phyloP scores from a whole-genome alignment of 2,113 vertebrate genomes.

The Condylura cristata region DNA sequence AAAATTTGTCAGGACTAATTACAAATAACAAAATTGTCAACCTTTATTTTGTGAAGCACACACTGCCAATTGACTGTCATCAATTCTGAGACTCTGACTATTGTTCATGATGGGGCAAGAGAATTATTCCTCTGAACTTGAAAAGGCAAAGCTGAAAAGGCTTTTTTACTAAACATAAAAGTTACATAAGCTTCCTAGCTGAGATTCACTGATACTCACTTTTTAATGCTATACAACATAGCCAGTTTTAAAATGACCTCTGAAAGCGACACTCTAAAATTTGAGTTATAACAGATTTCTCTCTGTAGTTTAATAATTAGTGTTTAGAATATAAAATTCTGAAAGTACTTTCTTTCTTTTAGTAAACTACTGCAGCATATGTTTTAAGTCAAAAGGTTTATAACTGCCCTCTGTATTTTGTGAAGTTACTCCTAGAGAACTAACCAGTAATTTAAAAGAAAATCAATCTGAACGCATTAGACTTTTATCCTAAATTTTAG shows the following conservation, averaged over 20 bases:
- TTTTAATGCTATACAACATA: neutral
- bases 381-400: constrained; percentile 52
- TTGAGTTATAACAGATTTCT: constrained; percentile 17
- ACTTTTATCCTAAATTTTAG: constrained; percentile 73
- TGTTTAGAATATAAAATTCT: constrained; percentile 54
- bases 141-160: constrained; percentile 7
- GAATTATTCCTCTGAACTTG: neutral
- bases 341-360: constrained; percentile 39
- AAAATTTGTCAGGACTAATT: neutral
- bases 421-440: constrained; percentile 61
- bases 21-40: constrained; percentile 15
- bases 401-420: constrained; percentile 34
- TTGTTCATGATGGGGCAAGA: neutral
- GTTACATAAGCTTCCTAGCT: neutral
- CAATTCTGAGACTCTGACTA: constrained; percentile 1
- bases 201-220: neutral
- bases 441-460: constrained; percentile 68
- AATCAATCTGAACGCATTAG: constrained; percentile 76
- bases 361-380: constrained; percentile 22
- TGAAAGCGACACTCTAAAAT: constrained; percentile 34
- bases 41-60: neutral
- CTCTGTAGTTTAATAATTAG: constrained; percentile 25
- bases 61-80: neutral
- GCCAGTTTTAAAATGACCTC: constrained; percentile 56
- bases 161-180: constrained; percentile 29